Evolutionary conservation across 2,888 invertebrate genomes (phyloP).

Genomic region (Meiosimyza decipiens): DNA sequence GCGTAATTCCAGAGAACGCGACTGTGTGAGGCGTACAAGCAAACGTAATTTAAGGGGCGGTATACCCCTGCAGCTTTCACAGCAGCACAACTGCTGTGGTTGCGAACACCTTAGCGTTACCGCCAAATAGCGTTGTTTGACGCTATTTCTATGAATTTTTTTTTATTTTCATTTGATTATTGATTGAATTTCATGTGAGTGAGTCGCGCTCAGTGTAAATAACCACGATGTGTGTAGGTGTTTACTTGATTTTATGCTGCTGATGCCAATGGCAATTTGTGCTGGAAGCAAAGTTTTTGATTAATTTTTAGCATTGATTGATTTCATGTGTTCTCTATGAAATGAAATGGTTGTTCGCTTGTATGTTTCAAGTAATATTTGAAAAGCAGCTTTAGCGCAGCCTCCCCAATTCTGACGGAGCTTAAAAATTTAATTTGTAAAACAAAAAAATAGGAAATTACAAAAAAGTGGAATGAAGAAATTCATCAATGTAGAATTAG

Average conservation of each 20-base stretch:
- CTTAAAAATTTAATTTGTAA: too few species aligned
- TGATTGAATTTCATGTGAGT: not conserved
- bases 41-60: too few species aligned
- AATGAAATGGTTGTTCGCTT: not conserved
- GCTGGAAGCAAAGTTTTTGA: slow-evolving; percentile 17
- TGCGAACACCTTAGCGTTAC: not conserved
- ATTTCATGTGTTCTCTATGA: not conserved
- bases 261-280: not conserved
- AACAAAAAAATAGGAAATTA: too few species aligned
- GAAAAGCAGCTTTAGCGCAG: too few species aligned
- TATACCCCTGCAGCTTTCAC: not conserved
- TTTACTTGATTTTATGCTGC: not conserved
- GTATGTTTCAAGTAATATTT: too few species aligned
- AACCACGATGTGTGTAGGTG: not conserved
- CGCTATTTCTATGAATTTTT: not conserved
- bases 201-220: not conserved
- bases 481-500: too few species aligned
- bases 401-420: too few species aligned
- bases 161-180: not conserved
- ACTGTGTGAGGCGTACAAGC: too few species aligned
- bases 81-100: not conserved
- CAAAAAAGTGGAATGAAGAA: too few species aligned
- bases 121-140: slow-evolving; percentile 1
- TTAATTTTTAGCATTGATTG: slow-evolving; percentile 26
- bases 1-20: too few species aligned